Evolutionary conservation across 2,888 invertebrate genomes (phyloP), one percentile per base, ranked within the genome.

Genomic region (Venusia cambrica): DNA sequence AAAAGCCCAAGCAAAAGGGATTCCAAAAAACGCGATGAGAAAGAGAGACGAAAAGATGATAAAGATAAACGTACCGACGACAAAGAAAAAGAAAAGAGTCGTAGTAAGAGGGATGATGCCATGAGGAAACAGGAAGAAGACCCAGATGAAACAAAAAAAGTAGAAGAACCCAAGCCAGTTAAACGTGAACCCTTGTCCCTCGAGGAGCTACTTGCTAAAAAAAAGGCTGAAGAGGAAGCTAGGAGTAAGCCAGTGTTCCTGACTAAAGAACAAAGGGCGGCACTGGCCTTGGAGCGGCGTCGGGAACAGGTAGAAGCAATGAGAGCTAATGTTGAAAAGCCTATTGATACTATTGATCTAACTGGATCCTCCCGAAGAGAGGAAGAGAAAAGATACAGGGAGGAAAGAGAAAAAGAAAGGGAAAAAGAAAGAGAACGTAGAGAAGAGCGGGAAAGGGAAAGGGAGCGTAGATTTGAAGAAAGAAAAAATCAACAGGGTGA

Each of bases 221-320:
- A 98, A 69, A 98, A 99, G 66, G 96, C 96, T 0, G 98, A 98
- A 67, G 97, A 98, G 72, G 95, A 94, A 61, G 97, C 96, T 1
- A 90, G 95, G 29, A 96, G 97, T 55, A 99, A 98, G 88, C 99
- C 99, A 0, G 97, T 97, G 13, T 99, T 99, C 71, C 84, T 99
- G 16, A 96, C 97, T 0, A 99, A 98, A 87, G 98, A 98, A 72
- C 97, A 99, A 72, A 89, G 99, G 57, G 96, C 93, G 0, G 93
- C 92, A 0, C 91, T 97, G 60, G 99, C 99, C 0, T 61, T 99
- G 6, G 93, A 95, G 63, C 90, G 94, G 28, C 90, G 99, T 1
- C 95, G 97, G 62, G 94, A 96, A 66, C 94, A 97, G 79, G 94
- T 97, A 0, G 95, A 95, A 16, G 92, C 91, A 6, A 89, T 96